phyloP scores from a whole-genome alignment of 2,888 invertebrate species.

The Sinelater perroti region DNA sequence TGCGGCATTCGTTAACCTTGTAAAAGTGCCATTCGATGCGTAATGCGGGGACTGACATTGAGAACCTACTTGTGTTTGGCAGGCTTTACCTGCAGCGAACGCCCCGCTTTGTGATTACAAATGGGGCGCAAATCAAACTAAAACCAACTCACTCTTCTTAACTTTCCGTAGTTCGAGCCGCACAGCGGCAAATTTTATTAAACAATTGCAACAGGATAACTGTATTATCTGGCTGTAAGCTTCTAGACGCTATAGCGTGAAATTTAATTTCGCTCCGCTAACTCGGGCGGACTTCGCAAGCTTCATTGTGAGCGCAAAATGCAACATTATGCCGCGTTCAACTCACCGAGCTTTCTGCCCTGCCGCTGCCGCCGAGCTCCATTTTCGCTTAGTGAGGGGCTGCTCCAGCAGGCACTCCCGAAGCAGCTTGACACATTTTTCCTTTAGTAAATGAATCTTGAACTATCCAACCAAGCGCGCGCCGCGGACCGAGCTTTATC shows the following conservation, averaged over 20 bases:
- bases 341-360: conserved; percentile 5
- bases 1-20: background rate
- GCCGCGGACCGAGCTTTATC: conserved; percentile 2
- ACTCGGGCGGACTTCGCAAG: background rate
- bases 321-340: no score
- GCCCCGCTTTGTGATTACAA: no score
- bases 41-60: no score
- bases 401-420: conserved; percentile 12
- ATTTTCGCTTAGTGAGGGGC: background rate
- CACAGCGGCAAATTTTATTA: no score
- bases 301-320: background rate
- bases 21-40: no score
- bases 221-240: no score
- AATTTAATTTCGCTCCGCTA: conserved; percentile 5
- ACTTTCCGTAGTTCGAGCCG: no score
- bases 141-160: no score
- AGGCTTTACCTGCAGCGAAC: no score
- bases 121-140: no score
- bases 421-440: conserved; percentile 21
- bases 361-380: background rate
- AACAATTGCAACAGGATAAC: no score
- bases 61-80: no score
- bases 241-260: conserved; percentile 6
- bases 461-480: background rate
- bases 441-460: conserved; percentile 24